These are phyloP conservation scores for Silurus glanis DNA, from an alignment of 2,113 vertebrate species.

Conservation along the genomic window DNA sequence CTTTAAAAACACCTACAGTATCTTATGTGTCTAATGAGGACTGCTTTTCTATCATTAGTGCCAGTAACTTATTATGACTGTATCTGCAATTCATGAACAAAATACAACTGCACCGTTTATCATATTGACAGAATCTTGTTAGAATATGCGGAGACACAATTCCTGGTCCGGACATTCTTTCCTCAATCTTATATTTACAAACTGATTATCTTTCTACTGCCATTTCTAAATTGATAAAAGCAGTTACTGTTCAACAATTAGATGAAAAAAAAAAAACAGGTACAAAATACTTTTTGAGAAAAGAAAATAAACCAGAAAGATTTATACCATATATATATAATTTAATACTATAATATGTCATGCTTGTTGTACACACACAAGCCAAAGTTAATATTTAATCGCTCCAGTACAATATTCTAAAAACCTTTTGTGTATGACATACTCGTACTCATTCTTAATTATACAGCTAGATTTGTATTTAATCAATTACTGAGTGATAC, in stretches of 20 bases:
- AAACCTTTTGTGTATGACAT: background rate
- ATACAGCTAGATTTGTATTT: background rate
- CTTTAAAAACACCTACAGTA: background rate
- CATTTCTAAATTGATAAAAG: background rate
- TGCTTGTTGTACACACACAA: too few relatives aligned
- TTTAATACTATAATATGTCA: too few relatives aligned
- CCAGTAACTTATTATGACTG: background rate
- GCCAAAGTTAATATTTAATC: too few relatives aligned
- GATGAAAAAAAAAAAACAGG: too few relatives aligned
- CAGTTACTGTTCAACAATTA: too few relatives aligned
- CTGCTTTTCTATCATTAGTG: background rate
- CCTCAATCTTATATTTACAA: background rate
- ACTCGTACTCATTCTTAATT: too few relatives aligned
- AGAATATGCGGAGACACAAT: background rate
- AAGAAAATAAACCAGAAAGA: too few relatives aligned
- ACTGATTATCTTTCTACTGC: background rate
- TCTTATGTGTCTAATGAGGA: background rate
- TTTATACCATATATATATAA: too few relatives aligned
- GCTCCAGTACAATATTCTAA: background rate
- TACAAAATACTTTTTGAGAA: too few relatives aligned
- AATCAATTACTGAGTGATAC: background rate
- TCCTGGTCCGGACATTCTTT: background rate
- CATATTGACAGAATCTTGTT: background rate
- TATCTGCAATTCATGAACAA: background rate
- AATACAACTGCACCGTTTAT: background rate